Base-by-base conservation (phyloP, 2,888 invertebrate species). In the Frankliniella fusca region DNA sequence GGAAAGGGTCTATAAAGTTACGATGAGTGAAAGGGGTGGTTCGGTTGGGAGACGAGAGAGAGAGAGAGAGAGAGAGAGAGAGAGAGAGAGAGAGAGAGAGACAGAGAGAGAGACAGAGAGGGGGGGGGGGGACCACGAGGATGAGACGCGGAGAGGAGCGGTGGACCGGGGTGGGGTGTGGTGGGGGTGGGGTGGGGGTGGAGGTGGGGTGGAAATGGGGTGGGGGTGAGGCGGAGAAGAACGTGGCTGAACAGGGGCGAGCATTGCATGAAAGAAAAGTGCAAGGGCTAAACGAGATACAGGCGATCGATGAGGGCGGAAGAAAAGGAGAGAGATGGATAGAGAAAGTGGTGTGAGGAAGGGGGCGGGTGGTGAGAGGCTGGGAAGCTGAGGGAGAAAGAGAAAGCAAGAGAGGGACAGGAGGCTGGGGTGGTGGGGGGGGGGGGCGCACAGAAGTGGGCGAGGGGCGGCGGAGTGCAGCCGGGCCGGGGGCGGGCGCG, bases 231-330 rank as follows among this genome's bases (percentile, higher is more conserved):
- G 54, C 54, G 18, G 54, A 54, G 54, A 9, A 12, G 15, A 18
- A 15, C 18, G 54, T 54, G n/a, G 61, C 61, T 18, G 61, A 61
- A n/a, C 61, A 18, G 61, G 61, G 61, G 61, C 61, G 61, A 61
- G 61, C 15, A 61, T 61, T 76, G 70, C 70, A 76, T 76, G 70
- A 76, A 76, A 76, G 70, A 76, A 76, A 76, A 76, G 70, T 76
- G 70, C 70, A 76, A 76, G 70, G 70, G 27, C 70, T 76, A 76
- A 76, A 76, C 70, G 70, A 76, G 70, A 76, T 76, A 76, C 70
- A 23, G 70, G 70, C n/a, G 70, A 70, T 70, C 70, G 27, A 27
- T n/a, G 70, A 27, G 70, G 70, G 54, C 38, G 38, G 38, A 38
- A 38, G 5, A 38, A 38, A 38, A 38, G 65, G 9, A n/a, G 65